A percentile compares a stretch with the other conserved stretches of the same genome.
Evolutionary conservation across 2,797 vertebrate species (phyloP).

Genomic region (Discoglossus pictus): DNA sequence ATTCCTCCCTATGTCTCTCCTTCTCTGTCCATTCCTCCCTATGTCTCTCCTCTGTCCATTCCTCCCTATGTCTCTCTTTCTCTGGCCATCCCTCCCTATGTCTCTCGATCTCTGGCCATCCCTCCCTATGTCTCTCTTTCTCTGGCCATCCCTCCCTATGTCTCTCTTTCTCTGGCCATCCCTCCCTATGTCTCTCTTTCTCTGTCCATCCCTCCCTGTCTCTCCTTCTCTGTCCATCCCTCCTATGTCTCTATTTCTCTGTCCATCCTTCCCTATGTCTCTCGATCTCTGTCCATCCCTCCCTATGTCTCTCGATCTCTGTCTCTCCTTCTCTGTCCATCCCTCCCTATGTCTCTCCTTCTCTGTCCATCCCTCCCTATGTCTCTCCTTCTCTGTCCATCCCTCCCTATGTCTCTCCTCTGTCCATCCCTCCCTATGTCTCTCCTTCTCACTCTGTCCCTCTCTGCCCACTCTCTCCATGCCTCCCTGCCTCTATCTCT

Average conservation of each 20-base stretch:
- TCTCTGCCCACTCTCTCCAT: not conserved
- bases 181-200: not conserved
- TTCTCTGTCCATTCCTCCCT: too few relatives aligned
- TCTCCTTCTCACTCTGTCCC: not conserved
- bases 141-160: too few relatives aligned
- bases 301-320: not conserved
- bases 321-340: too few relatives aligned
- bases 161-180: too few relatives aligned
- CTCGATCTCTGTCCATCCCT: not conserved
- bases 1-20: too few relatives aligned
- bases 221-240: not conserved
- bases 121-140: too few relatives aligned
- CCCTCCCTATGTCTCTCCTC: not conserved
- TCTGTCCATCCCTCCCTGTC: not conserved
- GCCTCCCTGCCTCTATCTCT: not conserved
- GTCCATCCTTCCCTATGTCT: not conserved
- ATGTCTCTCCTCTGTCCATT: too few relatives aligned
- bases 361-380: too few relatives aligned
- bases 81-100: too few relatives aligned
- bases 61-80: too few relatives aligned
- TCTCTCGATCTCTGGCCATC: too few relatives aligned
- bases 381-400: not conserved
- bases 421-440: not conserved
- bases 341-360: too few relatives aligned
- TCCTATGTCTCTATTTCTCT: not conserved